Evolutionary conservation across 2,888 invertebrate genomes (phyloP), one percentile per base, ranked within the genome.

Genomic region (Stratiomys singularior): DNA sequence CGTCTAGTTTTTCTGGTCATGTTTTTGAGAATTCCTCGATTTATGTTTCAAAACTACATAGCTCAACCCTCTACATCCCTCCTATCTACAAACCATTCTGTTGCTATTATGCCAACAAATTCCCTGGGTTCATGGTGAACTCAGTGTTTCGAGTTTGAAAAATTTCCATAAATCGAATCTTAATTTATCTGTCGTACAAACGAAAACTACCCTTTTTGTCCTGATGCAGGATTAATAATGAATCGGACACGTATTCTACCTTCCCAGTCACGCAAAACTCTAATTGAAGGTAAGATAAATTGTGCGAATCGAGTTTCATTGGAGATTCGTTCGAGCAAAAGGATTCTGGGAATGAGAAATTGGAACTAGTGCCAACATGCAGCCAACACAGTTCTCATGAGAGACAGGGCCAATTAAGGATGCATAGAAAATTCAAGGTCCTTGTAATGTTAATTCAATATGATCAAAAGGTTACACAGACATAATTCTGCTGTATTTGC

Each of bases 361-460:
- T 37, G 9, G 37, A 37, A 37, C 37, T 13, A 15, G 15, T 60
- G 25, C 2, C 9, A 25, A 2, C 58, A 21, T 60, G 58, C 58
- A 60, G 23, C 58, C 25, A 18, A 9, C 3, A 52, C 52, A 60
- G 58, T 25, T 25, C 23, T 25, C 58, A 60, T 18, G 58, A 25
- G 28, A 1, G 30, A 64, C 64, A 64, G 15, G 13, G n/a, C 25
- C 23, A 30, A 15, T 64, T 18, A 30, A 28, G 18, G 64, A 28
- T 64, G 30, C 2, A 27, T 30, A 30, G 30, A 64, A 21, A 30
- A 64, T 28, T 21, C 18, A 28, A 64, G 64, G 30, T 28, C 15
- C 64, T 28, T 30, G 64, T 64, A 5, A 11, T 27, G 13, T 30
- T 64, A 64, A 64, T 64, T 64, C 27, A 64, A 64, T 64, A 64